Percentiles rank a stretch among this genome's conserved stretches.
Conservation (phyloP, 2,888 invertebrate genomes). For the Morinoia aosen region DNA sequence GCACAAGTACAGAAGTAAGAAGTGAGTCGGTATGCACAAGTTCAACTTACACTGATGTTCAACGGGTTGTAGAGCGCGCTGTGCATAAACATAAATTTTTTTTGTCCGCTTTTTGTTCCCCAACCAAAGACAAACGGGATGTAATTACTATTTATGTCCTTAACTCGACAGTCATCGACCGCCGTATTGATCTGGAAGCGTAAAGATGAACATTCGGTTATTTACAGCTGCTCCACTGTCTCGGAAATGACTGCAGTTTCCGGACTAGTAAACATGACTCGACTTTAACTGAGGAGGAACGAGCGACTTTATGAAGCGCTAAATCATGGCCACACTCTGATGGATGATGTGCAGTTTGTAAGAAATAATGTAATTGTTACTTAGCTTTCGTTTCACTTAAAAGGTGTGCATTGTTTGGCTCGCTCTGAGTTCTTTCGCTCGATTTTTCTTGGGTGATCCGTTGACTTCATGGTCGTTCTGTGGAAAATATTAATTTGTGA, state of each 20-base stretch:
- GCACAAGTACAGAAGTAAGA: too few relatives aligned
- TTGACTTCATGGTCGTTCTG: too few relatives aligned
- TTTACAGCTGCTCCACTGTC: background rate
- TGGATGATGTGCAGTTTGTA: background rate
- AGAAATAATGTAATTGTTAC: background rate
- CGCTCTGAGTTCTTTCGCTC: too few relatives aligned
- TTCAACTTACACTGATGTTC: too few relatives aligned
- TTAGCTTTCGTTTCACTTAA: background rate
- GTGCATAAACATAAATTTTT: background rate
- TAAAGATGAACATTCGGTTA: background rate
- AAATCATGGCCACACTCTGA: background rate
- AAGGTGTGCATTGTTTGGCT: background rate
- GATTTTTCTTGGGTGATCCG: too few relatives aligned
- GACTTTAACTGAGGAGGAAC: background rate
- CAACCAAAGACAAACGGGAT: background rate
- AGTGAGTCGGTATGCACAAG: too few relatives aligned
- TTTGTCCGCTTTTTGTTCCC: background rate
- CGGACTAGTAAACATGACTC: background rate
- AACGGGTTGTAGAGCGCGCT: too few relatives aligned
- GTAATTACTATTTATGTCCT: background rate
- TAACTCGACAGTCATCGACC: slow-evolving; percentile 12
- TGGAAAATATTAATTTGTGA: too few relatives aligned
- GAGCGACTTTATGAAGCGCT: background rate
- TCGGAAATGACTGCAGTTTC: background rate
- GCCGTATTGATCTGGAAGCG: background rate